These are phyloP conservation scores for Hippocampus zosterae DNA, from an alignment of 2,113 vertebrate genomes.

Conservation along the genomic window DNA sequence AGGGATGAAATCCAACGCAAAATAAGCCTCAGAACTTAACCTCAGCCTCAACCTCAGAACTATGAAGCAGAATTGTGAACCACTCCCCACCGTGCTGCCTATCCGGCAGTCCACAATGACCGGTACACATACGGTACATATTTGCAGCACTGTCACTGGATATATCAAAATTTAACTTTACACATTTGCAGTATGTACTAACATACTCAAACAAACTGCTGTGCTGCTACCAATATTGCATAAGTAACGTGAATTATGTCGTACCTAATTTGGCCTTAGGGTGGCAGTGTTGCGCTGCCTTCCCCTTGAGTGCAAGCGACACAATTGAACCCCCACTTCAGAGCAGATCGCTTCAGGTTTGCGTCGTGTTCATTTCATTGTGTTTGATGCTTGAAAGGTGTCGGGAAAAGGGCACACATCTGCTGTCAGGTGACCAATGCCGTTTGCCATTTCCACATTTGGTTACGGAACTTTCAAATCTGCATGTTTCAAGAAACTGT, in stretches of 20 bases:
- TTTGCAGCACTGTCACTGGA: too few relatives aligned
- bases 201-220: background rate
- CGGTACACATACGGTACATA: too few relatives aligned
- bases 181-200: background rate
- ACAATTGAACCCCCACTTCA: background rate
- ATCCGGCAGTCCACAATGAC: too few relatives aligned
- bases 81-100: too few relatives aligned
- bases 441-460: constrained; percentile 15
- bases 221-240: background rate
- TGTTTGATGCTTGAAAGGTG: background rate
- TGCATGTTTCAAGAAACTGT: background rate
- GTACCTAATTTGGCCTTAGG: constrained; percentile 28
- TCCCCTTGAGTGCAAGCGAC: background rate
- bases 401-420: background rate
- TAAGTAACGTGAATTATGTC: background rate
- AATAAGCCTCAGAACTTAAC: too few relatives aligned
- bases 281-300: constrained; percentile 40
- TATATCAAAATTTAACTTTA: background rate
- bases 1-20: background rate
- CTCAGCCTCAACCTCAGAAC: too few relatives aligned
- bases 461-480: constrained; percentile 2
- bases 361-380: background rate
- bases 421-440: background rate
- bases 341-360: background rate
- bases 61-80: too few relatives aligned